phyloP scores from a whole-genome alignment of 2,888 invertebrate genomes.

The Amphipyra berbera region DNA sequence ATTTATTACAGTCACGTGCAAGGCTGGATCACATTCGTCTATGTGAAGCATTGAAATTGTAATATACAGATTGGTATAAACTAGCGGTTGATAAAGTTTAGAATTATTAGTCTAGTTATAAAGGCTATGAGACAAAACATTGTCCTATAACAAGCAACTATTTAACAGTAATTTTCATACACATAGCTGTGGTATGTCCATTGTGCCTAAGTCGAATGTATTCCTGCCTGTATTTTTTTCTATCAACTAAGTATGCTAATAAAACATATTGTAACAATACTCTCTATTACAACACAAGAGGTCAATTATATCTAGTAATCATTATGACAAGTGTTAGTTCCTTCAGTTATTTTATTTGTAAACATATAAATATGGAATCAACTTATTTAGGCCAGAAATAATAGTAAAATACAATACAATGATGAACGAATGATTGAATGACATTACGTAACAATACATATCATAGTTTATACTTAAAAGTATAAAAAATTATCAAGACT shows the following conservation, averaged over 20 bases:
- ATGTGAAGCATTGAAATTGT: background rate
- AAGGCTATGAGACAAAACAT: background rate
- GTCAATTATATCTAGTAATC: slow-evolving; percentile 26
- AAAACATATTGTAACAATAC: slow-evolving; percentile 17
- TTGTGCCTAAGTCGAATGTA: slow-evolving; percentile 13
- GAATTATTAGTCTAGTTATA: too few relatives aligned
- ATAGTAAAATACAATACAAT: slow-evolving; percentile 21
- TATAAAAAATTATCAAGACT: slow-evolving; percentile 43
- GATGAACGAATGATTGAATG: slow-evolving; percentile 14
- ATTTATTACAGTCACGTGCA: slow-evolving; percentile 6
- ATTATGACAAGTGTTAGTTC: slow-evolving; percentile 21
- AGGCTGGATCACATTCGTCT: slow-evolving; percentile 7
- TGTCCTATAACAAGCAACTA: background rate
- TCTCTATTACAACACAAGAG: slow-evolving; percentile 43
- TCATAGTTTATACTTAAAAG: slow-evolving; percentile 35
- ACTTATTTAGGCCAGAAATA: slow-evolving; percentile 13
- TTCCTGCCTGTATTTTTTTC: slow-evolving; percentile 6
- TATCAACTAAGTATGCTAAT: slow-evolving; percentile 27
- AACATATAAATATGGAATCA: slow-evolving; percentile 33
- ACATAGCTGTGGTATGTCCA: background rate
- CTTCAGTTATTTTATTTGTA: slow-evolving; percentile 26
- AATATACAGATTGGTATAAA: background rate
- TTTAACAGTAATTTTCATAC: slow-evolving; percentile 3
- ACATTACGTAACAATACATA: slow-evolving; percentile 30
- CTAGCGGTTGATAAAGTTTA: background rate